Base-by-base conservation (phyloP, 2,113 vertebrate species). In the Crotalus helleri region DNA sequence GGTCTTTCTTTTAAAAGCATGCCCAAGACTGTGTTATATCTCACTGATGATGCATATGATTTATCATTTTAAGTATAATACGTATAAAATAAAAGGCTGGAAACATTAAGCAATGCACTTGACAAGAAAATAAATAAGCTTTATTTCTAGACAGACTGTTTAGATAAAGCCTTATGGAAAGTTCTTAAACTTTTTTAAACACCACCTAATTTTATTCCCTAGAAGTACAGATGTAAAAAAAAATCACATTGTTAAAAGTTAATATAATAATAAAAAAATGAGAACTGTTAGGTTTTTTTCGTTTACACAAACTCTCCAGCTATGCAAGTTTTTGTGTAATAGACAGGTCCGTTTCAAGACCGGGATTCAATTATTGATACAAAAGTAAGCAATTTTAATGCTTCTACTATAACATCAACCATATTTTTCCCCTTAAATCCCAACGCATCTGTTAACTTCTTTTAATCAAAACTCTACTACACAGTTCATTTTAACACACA, bases 41-140 rank as follows among this genome's bases (percentile, higher is more conserved):
- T 93, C 96, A 97, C 96, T 97, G 96, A 96, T 96, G 96, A 97
- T 97, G 96, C 97, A 97, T 96, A 97, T 97, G 97, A 97, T 97
- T 97, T 96, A 97, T 94, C 91, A 2, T 94, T 90, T 81, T 95
- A 96, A 96, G 96, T 97, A 97, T 96, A 97, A 97, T 95, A 96
- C 96, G 93, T 95, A 96, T 15, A 97, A 97, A 97, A 97, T 49
- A 97, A 97, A 97, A 97, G 94, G 94, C 96, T 98, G 95, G 96
- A 97, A 98, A 97, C 95, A 94, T 97, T 98, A 97, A 96, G 96
- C 96, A 97, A 96, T 96, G 94, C 96, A 97, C 96, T 96, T 97
- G 96, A 95, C 97, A 97, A 94, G 81, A 97, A 97, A 97, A 97
- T 98, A 98, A 98, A 98, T 97, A 98, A 87, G 95, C 93, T 96